Conservation (phyloP, 2,888 invertebrate species). For the Bruchidius siliquastri region DNA sequence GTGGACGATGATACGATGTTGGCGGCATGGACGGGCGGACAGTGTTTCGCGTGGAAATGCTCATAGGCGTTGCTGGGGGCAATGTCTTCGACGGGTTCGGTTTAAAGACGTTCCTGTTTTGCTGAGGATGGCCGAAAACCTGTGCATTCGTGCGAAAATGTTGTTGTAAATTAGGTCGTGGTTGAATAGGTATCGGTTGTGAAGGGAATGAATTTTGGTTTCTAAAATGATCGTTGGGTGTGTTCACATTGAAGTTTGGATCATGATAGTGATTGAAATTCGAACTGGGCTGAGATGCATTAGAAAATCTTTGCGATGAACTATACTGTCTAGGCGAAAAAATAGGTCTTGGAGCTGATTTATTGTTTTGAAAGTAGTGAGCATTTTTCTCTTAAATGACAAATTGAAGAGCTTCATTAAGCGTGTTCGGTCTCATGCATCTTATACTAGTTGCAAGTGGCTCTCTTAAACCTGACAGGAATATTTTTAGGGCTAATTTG, state of each 20-base stretch:
- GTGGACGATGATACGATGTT: background rate
- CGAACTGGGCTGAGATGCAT: background rate
- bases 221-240: background rate
- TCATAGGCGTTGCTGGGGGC: conserved; percentile 1
- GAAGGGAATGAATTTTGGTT: conserved; percentile 1
- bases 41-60: conserved; percentile 5
- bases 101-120: conserved; percentile 1
- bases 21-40: background rate
- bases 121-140: background rate
- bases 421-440: conserved; percentile 9
- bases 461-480: conserved; percentile 8
- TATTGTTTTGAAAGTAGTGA: conserved; percentile 4
- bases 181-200: background rate
- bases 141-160: conserved; percentile 3
- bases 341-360: background rate
- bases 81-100: background rate
- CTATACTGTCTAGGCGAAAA: background rate
- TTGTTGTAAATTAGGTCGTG: background rate
- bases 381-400: conserved; percentile 8
- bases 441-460: conserved; percentile 9
- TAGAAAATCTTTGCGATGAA: background rate
- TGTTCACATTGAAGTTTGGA: background rate
- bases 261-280: background rate
- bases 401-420: conserved; percentile 8
- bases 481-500: conserved; percentile 8